Conservation (phyloP, 2,888 invertebrate species). For the Metalampra italica region DNA sequence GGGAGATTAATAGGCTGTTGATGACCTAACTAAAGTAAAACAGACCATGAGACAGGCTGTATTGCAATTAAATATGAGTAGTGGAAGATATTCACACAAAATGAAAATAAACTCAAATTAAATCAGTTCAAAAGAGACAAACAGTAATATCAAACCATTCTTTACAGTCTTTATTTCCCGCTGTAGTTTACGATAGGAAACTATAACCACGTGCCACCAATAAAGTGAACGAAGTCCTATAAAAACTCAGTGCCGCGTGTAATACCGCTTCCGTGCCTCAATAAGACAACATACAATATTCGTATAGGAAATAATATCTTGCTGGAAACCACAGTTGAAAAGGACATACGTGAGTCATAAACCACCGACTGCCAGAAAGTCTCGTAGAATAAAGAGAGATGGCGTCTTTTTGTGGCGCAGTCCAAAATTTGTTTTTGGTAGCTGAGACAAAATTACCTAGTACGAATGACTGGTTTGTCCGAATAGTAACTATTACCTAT, state of each 20-base stretch:
- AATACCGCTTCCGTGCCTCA: constrained; percentile 15
- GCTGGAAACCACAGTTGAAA: neutral
- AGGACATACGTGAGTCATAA: neutral
- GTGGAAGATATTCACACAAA: neutral
- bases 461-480: too few relatives aligned
- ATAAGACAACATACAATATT: constrained; percentile 5
- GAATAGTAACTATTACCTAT: too few relatives aligned
- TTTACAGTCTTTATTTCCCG: neutral
- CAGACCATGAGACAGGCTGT: too few relatives aligned
- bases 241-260: constrained; percentile 14
- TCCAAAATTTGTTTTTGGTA: too few relatives aligned
- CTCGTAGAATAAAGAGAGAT: too few relatives aligned
- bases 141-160: neutral
- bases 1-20: too few relatives aligned
- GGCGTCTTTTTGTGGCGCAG: too few relatives aligned
- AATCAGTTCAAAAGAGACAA: neutral
- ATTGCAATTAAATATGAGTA: too few relatives aligned
- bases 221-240: constrained; percentile 15
- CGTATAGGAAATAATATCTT: neutral
- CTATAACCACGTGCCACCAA: constrained; percentile 13
- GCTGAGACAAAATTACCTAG: too few relatives aligned
- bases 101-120: neutral
- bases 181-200: constrained; percentile 5
- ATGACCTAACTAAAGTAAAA: too few relatives aligned
- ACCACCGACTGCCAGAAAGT: too few relatives aligned